Conservation (phyloP, 2,888 invertebrate species). For the Meganola albula region DNA sequence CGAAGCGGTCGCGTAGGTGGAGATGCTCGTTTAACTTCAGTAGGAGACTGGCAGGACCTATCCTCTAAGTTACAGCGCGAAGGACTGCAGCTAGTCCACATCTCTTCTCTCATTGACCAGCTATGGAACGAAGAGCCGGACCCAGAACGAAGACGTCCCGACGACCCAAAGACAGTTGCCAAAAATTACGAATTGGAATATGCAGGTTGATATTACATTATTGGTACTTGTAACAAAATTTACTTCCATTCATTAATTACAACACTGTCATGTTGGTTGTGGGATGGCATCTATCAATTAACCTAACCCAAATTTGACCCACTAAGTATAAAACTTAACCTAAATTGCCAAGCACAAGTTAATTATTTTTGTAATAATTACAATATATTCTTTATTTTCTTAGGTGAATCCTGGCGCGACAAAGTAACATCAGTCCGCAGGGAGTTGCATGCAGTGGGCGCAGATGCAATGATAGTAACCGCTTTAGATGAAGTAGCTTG, state of each 20-base stretch:
- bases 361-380: too few relatives aligned
- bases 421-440: slow-evolving; percentile 83
- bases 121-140: slow-evolving; percentile 82
- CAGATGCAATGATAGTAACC: slow-evolving; percentile 89
- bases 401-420: slow-evolving; percentile 85
- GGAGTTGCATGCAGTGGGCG: slow-evolving; percentile 78
- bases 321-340: too few relatives aligned
- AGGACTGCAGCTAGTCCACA: slow-evolving; percentile 73
- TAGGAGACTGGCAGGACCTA: slow-evolving; percentile 81
- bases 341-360: too few relatives aligned
- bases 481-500: slow-evolving; percentile 91
- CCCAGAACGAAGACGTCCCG: slow-evolving; percentile 65
- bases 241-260: too few relatives aligned
- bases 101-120: slow-evolving; percentile 85
- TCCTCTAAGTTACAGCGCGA: slow-evolving; percentile 72
- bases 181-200: slow-evolving; percentile 78
- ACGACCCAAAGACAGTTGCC: slow-evolving; percentile 79
- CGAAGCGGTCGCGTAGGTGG: slow-evolving; percentile 81
- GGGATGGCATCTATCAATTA: too few relatives aligned
- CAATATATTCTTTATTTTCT: too few relatives aligned
- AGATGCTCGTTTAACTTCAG: slow-evolving; percentile 85
- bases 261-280: too few relatives aligned
- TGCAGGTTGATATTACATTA: slow-evolving; percentile 62
- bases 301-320: too few relatives aligned
- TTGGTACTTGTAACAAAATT: too few relatives aligned